Evolutionary conservation across 1,140 invertebrate species (phyloP).

Genomic region (Drosophila pseudoobscura): DNA sequence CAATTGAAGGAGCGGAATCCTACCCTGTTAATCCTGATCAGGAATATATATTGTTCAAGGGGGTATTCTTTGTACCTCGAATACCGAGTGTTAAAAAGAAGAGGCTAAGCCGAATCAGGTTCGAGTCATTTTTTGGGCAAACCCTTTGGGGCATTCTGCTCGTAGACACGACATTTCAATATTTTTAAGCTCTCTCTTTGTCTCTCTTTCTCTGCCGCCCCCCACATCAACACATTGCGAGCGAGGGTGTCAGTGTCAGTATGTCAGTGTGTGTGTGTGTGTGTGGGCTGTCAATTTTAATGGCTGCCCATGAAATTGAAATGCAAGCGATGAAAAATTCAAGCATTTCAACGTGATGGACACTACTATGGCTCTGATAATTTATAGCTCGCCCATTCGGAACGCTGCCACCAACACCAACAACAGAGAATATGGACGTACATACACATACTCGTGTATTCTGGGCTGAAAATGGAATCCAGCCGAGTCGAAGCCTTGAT

Average conservation of each 20-base stretch:
- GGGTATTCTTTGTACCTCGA: too few species aligned
- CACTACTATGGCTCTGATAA: constrained; percentile 64
- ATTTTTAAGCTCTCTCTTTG: constrained; percentile 22
- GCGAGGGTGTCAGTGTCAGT: constrained; percentile 12
- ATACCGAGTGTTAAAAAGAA: not conserved
- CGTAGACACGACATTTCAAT: constrained; percentile 1
- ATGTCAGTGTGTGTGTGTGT: constrained; percentile 17
- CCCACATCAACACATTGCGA: constrained; percentile 41
- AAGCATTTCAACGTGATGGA: constrained; percentile 80
- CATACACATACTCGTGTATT: not conserved
- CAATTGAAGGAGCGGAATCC: too few species aligned
- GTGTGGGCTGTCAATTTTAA: constrained; percentile 69
- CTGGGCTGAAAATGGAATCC: constrained; percentile 1
- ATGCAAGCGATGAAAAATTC: constrained; percentile 77
- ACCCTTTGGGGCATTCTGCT: constrained; percentile 1
- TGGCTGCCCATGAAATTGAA: constrained; percentile 76
- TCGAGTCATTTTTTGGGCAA: constrained; percentile 9
- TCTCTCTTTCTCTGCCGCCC: constrained; percentile 7
- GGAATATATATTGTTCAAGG: too few species aligned
- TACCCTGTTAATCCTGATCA: too few species aligned
- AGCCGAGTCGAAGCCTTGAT: constrained; percentile 15
- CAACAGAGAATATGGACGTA: constrained; percentile 2
- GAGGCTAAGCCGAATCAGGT: not conserved
- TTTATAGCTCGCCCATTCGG: constrained; percentile 63
- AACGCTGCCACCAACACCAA: constrained; percentile 31